phyloP scores from a whole-genome alignment of 92 coral and sea anemone species.

The Virgularia gustaviana region DNA sequence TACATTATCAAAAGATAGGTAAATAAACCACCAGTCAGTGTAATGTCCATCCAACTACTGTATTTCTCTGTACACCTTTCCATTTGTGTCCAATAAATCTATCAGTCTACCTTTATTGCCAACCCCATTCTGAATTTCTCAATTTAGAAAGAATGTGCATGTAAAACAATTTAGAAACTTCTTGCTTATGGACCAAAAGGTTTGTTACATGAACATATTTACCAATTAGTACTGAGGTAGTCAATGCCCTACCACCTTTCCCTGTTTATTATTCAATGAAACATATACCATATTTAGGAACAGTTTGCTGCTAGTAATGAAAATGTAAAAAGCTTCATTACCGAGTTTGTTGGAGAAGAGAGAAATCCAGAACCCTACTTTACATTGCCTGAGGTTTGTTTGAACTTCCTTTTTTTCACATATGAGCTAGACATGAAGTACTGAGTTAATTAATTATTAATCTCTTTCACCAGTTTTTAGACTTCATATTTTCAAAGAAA shows the following conservation, averaged over 20 bases:
- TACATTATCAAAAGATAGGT: slow-evolving; percentile 32
- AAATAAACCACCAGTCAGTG: neutral
- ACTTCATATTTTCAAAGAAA: slow-evolving; percentile 86
- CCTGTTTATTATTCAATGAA: too few relatives aligned
- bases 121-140: too few relatives aligned
- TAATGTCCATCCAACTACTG: too few relatives aligned
- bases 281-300: slow-evolving; percentile 78
- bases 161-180: slow-evolving; percentile 7
- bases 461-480: slow-evolving; percentile 65
- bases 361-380: slow-evolving; percentile 72
- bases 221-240: too few relatives aligned
- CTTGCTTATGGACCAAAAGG: slow-evolving; percentile 29
- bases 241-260: too few relatives aligned
- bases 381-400: slow-evolving; percentile 80
- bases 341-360: slow-evolving; percentile 69
- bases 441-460: neutral
- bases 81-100: too few relatives aligned
- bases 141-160: slow-evolving; percentile 9
- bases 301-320: slow-evolving; percentile 70
- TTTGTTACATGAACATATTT: too few relatives aligned
- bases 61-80: too few relatives aligned
- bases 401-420: neutral
- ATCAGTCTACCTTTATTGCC: too few relatives aligned
- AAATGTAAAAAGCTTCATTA: slow-evolving; percentile 68
- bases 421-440: neutral